phyloP scores from a whole-genome alignment of 2,113 vertebrate species.

The Scartelaos histophorus region DNA sequence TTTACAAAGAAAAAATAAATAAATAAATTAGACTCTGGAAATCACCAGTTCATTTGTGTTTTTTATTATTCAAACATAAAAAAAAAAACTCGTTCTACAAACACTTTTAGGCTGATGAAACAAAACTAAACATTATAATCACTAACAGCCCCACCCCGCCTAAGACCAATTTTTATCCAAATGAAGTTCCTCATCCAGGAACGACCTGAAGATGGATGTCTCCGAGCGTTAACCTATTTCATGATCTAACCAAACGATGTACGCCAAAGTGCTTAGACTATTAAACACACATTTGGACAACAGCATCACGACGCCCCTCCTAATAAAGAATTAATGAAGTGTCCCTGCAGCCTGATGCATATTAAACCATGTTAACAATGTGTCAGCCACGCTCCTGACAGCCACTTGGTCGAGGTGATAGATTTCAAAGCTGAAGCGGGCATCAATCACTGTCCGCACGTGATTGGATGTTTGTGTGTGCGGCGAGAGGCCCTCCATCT shows the following conservation, averaged over 20 bases:
- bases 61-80: too few relatives aligned
- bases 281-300: slow-evolving; percentile 49
- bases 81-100: too few relatives aligned
- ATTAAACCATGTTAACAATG: slow-evolving; percentile 86
- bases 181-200: background rate
- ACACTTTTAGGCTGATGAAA: too few relatives aligned
- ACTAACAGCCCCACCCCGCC: background rate
- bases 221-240: background rate
- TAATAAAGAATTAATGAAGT: slow-evolving; percentile 89
- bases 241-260: background rate
- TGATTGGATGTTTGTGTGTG: slow-evolving; percentile 94
- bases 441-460: slow-evolving; percentile 85
- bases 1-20: too few relatives aligned
- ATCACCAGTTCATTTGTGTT: too few relatives aligned
- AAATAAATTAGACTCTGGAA: too few relatives aligned
- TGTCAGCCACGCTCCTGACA: slow-evolving; percentile 78
- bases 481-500: slow-evolving; percentile 88
- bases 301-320: slow-evolving; percentile 77
- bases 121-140: too few relatives aligned
- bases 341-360: slow-evolving; percentile 84
- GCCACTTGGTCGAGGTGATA: slow-evolving; percentile 84
- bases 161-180: background rate
- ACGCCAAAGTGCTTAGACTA: slow-evolving; percentile 4
- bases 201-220: background rate
- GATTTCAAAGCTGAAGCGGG: slow-evolving; percentile 83